Evolutionary conservation across 2,113 vertebrate genomes (phyloP).

Genomic region (Calyptomena viridis): DNA sequence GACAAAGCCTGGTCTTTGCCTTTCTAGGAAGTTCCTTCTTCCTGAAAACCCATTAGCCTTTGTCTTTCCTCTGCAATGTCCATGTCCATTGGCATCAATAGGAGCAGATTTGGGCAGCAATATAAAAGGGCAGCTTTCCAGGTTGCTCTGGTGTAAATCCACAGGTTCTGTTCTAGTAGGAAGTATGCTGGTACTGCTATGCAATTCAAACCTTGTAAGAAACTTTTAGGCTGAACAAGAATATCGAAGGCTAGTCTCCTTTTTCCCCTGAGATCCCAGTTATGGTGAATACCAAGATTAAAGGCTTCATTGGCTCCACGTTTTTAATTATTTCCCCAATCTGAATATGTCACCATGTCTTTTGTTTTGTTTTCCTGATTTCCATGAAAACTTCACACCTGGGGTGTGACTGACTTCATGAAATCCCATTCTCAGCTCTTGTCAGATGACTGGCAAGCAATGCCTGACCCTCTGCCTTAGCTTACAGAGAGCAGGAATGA

Average conservation of each 20-base stretch:
- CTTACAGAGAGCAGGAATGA: background rate
- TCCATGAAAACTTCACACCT: background rate
- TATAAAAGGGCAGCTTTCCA: background rate
- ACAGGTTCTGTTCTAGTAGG: background rate
- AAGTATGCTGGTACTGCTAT: background rate
- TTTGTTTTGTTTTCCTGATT: background rate
- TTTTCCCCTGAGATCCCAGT: background rate
- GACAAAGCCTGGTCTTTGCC: background rate
- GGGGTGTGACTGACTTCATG: background rate
- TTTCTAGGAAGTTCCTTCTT: background rate
- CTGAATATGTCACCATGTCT: background rate
- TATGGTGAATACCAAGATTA: background rate
- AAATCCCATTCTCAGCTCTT: background rate
- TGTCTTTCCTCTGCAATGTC: background rate
- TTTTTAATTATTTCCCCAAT: background rate
- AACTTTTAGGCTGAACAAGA: background rate
- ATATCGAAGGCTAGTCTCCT: background rate
- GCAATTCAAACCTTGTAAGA: background rate
- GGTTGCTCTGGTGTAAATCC: background rate
- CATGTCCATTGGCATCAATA: fast-evolving
- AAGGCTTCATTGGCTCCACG: background rate
- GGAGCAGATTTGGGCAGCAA: background rate
- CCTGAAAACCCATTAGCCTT: background rate
- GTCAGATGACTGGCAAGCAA: background rate
- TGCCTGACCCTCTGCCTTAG: background rate